Percentiles rank a stretch among this genome's conserved stretches.
phyloP scores from a whole-genome alignment of 2,113 vertebrate genomes.

The Tragelaphus imberbis region DNA sequence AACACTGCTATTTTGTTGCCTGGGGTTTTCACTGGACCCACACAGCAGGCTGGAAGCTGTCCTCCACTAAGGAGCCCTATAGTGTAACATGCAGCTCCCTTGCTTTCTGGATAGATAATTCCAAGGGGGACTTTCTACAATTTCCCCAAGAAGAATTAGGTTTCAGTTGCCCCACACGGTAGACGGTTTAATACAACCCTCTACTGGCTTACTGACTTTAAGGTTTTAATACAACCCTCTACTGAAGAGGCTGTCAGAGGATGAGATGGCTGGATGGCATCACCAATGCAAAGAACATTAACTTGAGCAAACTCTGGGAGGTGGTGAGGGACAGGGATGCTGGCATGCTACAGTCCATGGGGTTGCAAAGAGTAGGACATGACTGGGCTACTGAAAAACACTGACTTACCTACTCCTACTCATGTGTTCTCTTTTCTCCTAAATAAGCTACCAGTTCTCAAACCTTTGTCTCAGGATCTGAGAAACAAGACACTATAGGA shows the following conservation, averaged over 20 bases:
- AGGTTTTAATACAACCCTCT: neutral
- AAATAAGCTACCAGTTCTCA: neutral
- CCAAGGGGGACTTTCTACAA: neutral
- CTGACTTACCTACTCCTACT: neutral
- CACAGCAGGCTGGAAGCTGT: neutral
- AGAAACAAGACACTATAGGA: neutral
- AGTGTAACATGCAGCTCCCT: neutral
- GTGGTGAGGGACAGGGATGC: neutral
- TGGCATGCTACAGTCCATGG: neutral
- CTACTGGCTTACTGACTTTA: neutral
- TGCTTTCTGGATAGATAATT: neutral
- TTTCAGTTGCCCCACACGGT: neutral
- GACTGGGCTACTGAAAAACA: neutral
- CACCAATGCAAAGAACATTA: neutral
- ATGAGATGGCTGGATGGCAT: neutral
- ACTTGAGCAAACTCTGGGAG: neutral
- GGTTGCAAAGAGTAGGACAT: neutral
- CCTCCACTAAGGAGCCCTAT: neutral
- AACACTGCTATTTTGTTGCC: neutral
- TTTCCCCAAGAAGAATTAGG: neutral
- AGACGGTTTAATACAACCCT: neutral
- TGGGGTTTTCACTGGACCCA: neutral
- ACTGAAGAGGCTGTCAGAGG: neutral
- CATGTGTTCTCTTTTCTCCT: neutral
- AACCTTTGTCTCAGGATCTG: neutral